Conservation (phyloP, 2,113 vertebrate species). For the Hypanus sabinus region DNA sequence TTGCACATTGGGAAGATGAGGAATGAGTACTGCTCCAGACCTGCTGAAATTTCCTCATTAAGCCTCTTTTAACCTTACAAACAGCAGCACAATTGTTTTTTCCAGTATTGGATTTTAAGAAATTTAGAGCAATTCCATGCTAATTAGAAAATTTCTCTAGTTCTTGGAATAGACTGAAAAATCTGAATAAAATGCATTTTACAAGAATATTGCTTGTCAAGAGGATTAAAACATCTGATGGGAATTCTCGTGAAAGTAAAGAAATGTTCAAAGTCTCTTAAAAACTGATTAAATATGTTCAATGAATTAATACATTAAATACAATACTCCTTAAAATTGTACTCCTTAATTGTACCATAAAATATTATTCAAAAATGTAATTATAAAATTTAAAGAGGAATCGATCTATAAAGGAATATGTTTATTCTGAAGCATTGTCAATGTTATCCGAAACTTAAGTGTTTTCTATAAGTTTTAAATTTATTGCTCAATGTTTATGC, state of each 20-base stretch:
- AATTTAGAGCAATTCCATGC: not conserved
- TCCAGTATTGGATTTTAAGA: not conserved
- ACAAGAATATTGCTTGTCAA: not conserved
- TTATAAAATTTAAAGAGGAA: not conserved
- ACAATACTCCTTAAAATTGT: not conserved
- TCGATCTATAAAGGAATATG: not conserved
- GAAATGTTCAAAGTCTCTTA: not conserved
- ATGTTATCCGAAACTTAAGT: not conserved
- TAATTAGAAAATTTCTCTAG: not conserved
- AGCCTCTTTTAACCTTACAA: constrained; percentile 7
- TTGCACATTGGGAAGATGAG: not conserved
- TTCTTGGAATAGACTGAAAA: not conserved
- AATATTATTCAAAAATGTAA: not conserved
- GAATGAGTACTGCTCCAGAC: no score
- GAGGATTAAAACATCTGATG: not conserved
- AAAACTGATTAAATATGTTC: not conserved
- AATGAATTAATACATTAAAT: not conserved
- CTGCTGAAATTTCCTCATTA: not conserved
- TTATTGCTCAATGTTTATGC: not conserved
- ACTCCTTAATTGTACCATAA: not conserved
- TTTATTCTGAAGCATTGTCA: not conserved
- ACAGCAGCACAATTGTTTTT: not conserved
- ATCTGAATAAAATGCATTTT: not conserved
- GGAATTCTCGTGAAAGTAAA: not conserved
- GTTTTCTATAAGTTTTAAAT: not conserved